These are phyloP conservation scores for Prionailurus bengalensis DNA, from an alignment of 2,113 vertebrate species.

Conservation along the genomic window DNA sequence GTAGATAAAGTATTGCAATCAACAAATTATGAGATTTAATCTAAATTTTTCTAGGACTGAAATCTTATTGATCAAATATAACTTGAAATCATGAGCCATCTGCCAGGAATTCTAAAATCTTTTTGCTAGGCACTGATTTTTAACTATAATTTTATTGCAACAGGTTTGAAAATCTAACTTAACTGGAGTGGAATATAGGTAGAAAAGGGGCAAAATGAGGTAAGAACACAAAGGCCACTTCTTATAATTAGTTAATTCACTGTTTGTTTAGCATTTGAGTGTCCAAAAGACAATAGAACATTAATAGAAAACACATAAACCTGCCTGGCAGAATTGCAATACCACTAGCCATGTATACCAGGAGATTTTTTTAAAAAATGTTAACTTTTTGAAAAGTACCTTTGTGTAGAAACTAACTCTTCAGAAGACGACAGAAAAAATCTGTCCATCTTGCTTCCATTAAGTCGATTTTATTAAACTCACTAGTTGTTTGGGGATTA, in stretches of 20 bases:
- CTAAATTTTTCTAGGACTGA: constrained; percentile 25
- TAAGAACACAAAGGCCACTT: not conserved
- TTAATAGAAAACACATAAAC: constrained; percentile 11
- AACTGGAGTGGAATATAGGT: not conserved
- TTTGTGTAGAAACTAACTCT: constrained; percentile 1
- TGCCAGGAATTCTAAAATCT: not conserved
- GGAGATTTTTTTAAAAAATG: not conserved
- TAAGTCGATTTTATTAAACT: constrained; percentile 18
- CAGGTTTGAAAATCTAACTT: constrained; percentile 38
- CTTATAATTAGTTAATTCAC: not conserved
- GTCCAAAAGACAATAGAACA: not conserved
- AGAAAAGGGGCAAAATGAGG: not conserved
- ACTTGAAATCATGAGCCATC: constrained; percentile 51
- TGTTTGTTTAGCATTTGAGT: not conserved
- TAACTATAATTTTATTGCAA: constrained; percentile 59
- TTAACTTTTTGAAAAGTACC: not conserved
- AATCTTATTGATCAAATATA: constrained; percentile 46
- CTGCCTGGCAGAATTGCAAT: not conserved
- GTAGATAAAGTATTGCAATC: constrained; percentile 11
- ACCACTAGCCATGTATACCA: not conserved
- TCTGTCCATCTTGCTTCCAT: not conserved
- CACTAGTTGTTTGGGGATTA: not conserved
- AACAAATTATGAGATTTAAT: not conserved
- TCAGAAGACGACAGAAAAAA: constrained; percentile 45
- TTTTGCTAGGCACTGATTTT: constrained; percentile 33